A percentile compares a stretch with the other conserved stretches of the same genome.
Conservation (phyloP, 92 coral and sea anemone genomes). For the Virgularia gustaviana region DNA sequence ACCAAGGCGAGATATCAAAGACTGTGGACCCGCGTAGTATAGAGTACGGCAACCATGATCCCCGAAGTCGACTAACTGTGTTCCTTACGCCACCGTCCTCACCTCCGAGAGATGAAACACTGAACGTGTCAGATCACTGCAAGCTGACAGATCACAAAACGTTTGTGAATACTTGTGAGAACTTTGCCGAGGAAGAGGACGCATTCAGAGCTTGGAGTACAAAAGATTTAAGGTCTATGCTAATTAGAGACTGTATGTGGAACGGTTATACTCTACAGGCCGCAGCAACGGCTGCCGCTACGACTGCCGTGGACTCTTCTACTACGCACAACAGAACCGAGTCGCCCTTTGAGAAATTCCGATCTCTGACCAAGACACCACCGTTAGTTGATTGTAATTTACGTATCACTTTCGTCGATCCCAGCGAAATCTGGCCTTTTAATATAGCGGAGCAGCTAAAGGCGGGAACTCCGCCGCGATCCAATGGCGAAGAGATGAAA, state of each 20-base stretch:
- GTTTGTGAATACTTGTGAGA: neutral
- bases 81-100: slow-evolving; percentile 31
- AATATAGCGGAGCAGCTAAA: slow-evolving; percentile 65
- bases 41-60: neutral
- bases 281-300: slow-evolving; percentile 29
- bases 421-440: slow-evolving; percentile 95
- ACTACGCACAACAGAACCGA: slow-evolving; percentile 44
- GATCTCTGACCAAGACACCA: slow-evolving; percentile 84
- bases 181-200: slow-evolving; percentile 4
- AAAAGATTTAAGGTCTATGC: slow-evolving; percentile 80
- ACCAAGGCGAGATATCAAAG: neutral
- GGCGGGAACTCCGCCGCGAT: slow-evolving; percentile 42
- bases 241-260: slow-evolving; percentile 99
- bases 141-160: neutral
- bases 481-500: slow-evolving; percentile 50
- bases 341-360: slow-evolving; percentile 64
- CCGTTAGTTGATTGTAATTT: slow-evolving; percentile 86
- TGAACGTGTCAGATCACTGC: neutral
- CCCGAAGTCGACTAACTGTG: neutral
- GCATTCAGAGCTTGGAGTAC: slow-evolving; percentile 1
- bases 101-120: neutral
- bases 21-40: neutral
- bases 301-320: slow-evolving; percentile 35
- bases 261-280: slow-evolving; percentile 83
- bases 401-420: slow-evolving; percentile 86